Evolutionary conservation across 1,140 invertebrate species (phyloP).

Genomic region (Drosophila novamexicana): DNA sequence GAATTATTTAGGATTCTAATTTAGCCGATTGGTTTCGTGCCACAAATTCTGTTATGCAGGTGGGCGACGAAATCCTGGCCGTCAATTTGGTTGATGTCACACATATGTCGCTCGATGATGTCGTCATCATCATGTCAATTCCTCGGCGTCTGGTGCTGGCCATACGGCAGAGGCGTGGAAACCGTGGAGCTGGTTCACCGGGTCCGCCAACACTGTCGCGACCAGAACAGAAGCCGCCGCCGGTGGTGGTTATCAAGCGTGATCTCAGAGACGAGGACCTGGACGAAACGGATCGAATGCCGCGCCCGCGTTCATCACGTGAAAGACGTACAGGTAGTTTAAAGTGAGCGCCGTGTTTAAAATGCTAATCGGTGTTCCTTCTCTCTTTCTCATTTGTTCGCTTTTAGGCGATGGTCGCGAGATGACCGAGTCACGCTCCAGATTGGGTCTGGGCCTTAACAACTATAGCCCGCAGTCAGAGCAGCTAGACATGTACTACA

Average conservation of each 20-base stretch:
- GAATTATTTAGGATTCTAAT: too few species aligned
- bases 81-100: conserved; percentile 99
- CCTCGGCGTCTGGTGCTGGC: conserved; percentile 96
- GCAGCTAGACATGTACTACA: conserved; percentile 92
- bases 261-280: conserved; percentile 94
- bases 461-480: conserved; percentile 88
- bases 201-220: conserved; percentile 87
- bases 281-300: conserved; percentile 86
- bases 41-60: conserved; percentile 84
- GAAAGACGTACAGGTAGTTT: conserved; percentile 86
- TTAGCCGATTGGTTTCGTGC: too few species aligned
- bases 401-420: conserved; percentile 89
- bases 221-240: conserved; percentile 93
- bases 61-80: conserved; percentile 99
- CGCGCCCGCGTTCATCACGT: conserved; percentile 84
- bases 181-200: conserved; percentile 88
- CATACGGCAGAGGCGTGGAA: conserved; percentile 90
- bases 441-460: conserved; percentile 88
- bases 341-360: conserved; percentile 63
- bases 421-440: conserved; percentile 89
- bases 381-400: conserved; percentile 19
- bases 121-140: conserved; percentile 99
- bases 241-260: conserved; percentile 96
- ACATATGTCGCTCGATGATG: conserved; percentile 98
- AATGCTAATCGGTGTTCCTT: conserved; percentile 62